Evolutionary conservation across 2,113 vertebrate genomes (phyloP), one percentile per base, ranked within the genome.

Genomic region (Amphiprion percula): DNA sequence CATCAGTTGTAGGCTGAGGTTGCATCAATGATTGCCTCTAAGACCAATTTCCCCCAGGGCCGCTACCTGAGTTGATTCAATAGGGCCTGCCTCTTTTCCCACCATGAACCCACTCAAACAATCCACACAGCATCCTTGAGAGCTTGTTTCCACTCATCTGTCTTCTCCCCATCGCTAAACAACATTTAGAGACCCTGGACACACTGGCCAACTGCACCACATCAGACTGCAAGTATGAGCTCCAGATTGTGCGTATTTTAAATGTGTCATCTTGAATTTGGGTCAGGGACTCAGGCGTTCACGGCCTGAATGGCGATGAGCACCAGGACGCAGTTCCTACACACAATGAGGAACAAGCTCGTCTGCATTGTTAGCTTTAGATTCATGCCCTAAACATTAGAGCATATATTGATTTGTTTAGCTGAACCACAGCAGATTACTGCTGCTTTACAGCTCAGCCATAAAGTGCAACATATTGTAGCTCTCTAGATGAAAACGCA

Each of bases 231-330:
- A 82, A 77, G 39, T 76, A 68, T 53, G 50, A 63, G 75, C 33
- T 66, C 50, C 72, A 87, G 74, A 77, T 74, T 73, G 30, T 80
- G 64, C 76, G 59, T 79, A 78, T 90, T 88, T 88, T 80, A 80
- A 82, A 86, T 73, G 56, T 89, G 89, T 87, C 79, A 56, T 88
- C 70, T 80, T 79, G 62, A 86, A 93, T 91, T 86, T 87, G 89
- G 87, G 87, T 91, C 90, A 90, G 77, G 63, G 75, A 66, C 82
- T 84, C 66, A 54, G 82, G 58, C 66, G 54, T 80, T 77, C 82
- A 55, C 77, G 47, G 80, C 71, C 50, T 79, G 80, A 83, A 92
- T 87, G 75, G 74, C 77, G 92, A 90, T 88, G 69, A 88, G 86
- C 54, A 30, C 56, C 79, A 76, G 84, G 77, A 84, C 50, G 77